A percentile compares a stretch with the other conserved stretches of the same genome.
Evolutionary conservation across 1,140 invertebrate genomes (phyloP).

Genomic region (Drepana arcuata): DNA sequence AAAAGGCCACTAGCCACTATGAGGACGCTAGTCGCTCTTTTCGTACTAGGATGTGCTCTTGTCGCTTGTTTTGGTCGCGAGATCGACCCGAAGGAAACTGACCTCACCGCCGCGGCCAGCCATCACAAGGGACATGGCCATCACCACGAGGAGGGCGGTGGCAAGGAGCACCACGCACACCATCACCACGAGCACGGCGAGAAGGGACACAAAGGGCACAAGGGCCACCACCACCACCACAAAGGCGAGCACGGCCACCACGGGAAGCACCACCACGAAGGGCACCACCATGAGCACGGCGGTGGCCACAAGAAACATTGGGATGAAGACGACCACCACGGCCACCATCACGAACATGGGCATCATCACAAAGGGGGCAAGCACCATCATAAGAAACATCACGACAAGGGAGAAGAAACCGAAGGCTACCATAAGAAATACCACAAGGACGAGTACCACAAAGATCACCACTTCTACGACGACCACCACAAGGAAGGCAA

Average conservation of each 20-base stretch:
- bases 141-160: constrained; percentile 70
- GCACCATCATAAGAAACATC: constrained; percentile 75
- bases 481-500: constrained; percentile 77
- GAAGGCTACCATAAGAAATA: constrained; percentile 79
- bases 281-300: constrained; percentile 76
- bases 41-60: constrained; percentile 40
- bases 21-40: constrained; percentile 57
- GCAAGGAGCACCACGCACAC: constrained; percentile 71
- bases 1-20: constrained; percentile 30
- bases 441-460: constrained; percentile 81
- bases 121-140: constrained; percentile 62
- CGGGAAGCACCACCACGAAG: constrained; percentile 77
- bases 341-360: constrained; percentile 78
- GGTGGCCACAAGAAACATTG: constrained; percentile 79
- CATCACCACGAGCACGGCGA: constrained; percentile 72
- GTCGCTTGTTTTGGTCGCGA: constrained; percentile 38
- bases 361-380: constrained; percentile 77
- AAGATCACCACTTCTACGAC: constrained; percentile 80
- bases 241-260: constrained; percentile 79
- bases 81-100: constrained; percentile 34
- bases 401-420: constrained; percentile 77
- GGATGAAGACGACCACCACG: constrained; percentile 79
- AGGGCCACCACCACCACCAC: constrained; percentile 75
- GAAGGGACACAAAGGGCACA: constrained; percentile 73
- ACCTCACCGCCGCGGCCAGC: constrained; percentile 64